Evolutionary conservation across 2,888 invertebrate species (phyloP), one percentile per base, ranked within the genome.

Genomic region (Sclerodermus sp.): DNA sequence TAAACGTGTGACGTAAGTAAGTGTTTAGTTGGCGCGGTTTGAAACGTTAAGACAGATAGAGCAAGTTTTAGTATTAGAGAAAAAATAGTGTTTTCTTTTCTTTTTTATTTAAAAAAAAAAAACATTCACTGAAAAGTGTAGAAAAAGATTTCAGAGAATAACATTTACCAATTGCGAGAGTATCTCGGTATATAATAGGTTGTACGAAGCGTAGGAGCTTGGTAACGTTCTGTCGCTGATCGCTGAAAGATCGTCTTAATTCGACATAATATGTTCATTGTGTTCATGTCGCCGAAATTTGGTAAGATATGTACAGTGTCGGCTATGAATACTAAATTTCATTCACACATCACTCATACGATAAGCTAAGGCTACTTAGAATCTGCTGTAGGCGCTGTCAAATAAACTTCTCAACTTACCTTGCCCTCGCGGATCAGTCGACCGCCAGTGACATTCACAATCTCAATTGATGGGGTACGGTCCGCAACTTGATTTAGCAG

Each of bases 391-490:
- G 6, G 23, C n/a, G n/a, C 41, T 41, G 23, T 3, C 14, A 3
- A 41, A 1, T 13, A 12, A 16, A 88, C 74, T 87, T 88, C 90
- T 64, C 43, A 57, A 62, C 81, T 87, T 89, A 97, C 96, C 95
- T 96, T 96, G 72, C 96, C 96, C 84, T 97, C 97, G 62, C 96
- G 87, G 74, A 98, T 95, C 81, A 91, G 93, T 79, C 93, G 87
- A 68, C 96, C 96, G 73, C 97, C 97, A 72, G 93, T 92, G 68
- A 91, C 85, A 83, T 97, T 97, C 76, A 96, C 93, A 76, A 91
- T 90, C 80, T 98, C 97, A 75, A 99, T 93, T 79, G 91, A 90
- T 71, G 93, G 91, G 67, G 92, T 93, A 77, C 93, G 87, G 81
- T 97, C 96, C 75, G 93, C 90, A 63, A 95, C 91, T 77, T 88